A percentile compares a stretch with the other conserved stretches of the same genome.
These are phyloP conservation scores for Lycorma delicatula DNA, from an alignment of 1,140 invertebrate species.

Conservation along the genomic window DNA sequence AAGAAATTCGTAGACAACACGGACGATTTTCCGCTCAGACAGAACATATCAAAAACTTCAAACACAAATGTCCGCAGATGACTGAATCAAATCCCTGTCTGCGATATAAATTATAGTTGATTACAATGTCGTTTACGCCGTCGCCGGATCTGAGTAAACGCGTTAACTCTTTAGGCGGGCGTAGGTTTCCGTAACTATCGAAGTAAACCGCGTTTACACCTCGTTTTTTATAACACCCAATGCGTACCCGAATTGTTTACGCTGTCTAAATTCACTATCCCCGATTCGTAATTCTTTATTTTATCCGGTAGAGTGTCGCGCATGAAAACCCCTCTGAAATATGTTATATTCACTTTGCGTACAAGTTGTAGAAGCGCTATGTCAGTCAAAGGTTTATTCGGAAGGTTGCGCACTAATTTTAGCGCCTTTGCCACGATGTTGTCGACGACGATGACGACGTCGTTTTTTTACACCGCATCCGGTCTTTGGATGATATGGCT, in stretches of 20 bases:
- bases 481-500: conserved; percentile 17
- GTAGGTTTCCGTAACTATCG: conserved; percentile 7
- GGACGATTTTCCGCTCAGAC: too few relatives aligned
- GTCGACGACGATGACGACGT: not conserved
- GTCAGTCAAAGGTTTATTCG: conserved; percentile 5
- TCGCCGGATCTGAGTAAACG: not conserved
- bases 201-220: not conserved
- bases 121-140: not conserved
- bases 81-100: conserved; percentile 1
- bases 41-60: not conserved
- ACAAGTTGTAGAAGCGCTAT: not conserved
- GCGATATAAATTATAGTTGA: conserved; percentile 5
- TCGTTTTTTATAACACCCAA: conserved; percentile 33
- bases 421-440: not conserved
- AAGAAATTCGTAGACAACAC: too few relatives aligned
- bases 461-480: conserved; percentile 3
- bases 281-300: conserved; percentile 27
- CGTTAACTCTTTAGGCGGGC: not conserved
- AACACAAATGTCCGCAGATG: conserved; percentile 8
- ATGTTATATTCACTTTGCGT: conserved; percentile 8
- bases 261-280: conserved; percentile 33
- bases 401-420: not conserved
- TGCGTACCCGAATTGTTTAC: conserved; percentile 28
- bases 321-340: conserved; percentile 23
- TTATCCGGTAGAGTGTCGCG: conserved; percentile 15